Percentiles rank a stretch among this genome's conserved stretches.
Conservation (phyloP, 2,113 vertebrate species). For the Verasper variegatus region DNA sequence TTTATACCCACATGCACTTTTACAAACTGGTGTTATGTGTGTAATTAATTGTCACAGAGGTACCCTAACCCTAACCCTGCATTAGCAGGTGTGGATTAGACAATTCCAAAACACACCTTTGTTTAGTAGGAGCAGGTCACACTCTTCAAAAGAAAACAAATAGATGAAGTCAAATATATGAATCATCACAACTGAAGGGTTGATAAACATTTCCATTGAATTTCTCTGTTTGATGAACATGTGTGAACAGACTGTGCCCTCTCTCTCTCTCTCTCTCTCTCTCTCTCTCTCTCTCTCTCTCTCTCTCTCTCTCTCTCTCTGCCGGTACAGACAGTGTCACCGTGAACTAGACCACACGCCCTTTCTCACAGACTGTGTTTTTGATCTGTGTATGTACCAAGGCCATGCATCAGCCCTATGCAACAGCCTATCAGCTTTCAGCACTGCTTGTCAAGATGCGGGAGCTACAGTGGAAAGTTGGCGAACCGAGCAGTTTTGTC, state of each 20-base stretch:
- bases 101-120: too few species aligned
- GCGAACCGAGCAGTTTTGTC: slow-evolving; percentile 17
- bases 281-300: background rate
- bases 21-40: too few species aligned
- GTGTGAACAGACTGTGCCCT: background rate
- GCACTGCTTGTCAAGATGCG: slow-evolving; percentile 27
- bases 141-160: too few species aligned
- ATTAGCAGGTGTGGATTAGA: too few species aligned
- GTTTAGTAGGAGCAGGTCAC: too few species aligned
- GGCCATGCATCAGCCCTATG: slow-evolving; percentile 33
- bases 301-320: background rate
- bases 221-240: background rate
- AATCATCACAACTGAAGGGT: background rate
- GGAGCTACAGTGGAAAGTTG: slow-evolving; percentile 25
- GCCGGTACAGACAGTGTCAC: slow-evolving; percentile 33
- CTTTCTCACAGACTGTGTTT: slow-evolving; percentile 31
- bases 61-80: too few species aligned
- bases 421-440: slow-evolving; percentile 41
- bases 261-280: background rate
- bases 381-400: slow-evolving; percentile 38
- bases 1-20: too few species aligned
- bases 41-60: too few species aligned
- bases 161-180: background rate
- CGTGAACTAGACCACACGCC: slow-evolving; percentile 11
- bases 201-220: background rate